Base-by-base conservation (phyloP, 2,888 invertebrate species). In the Dasypolia templi region DNA sequence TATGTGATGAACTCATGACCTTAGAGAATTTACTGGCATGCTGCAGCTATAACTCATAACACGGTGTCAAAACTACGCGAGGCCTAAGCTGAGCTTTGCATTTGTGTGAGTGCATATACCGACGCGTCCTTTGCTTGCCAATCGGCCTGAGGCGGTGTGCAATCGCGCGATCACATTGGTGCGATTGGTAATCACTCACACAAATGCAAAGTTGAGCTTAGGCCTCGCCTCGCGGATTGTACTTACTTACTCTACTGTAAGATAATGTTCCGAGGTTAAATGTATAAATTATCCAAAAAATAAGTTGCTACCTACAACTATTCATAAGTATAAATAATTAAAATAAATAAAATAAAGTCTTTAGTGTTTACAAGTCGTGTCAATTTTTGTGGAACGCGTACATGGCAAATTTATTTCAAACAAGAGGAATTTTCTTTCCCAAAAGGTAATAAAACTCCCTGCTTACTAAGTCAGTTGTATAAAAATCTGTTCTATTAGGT, bases 1-100 rank as follows among this genome's bases (percentile, higher is more conserved):
- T 67, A 69, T 58, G 74, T 32, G 69, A 67, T 53, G 66, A 49
- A 53, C 62, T 32, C 75, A 67, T 53, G 66, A 49, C 58, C 62
- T 70, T 75, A 75, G 70, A 55, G 53, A 55, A 64, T 39, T 32
- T 35, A 67, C 32, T 59, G 42, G 70, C 42, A 51, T 61, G 49
- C 22, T 39, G 55, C 35, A n/a, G 32, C 49, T 39, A 56, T 26
- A n/a, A 77, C 49, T 67, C 53, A 62, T 35, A 46, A 29, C 39
- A 17, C 11, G 7, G 22, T 29, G 42, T 9, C 61, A 49, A 46
- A 65, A 46, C n/a, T n/a, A n/a, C n/a, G n/a, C n/a, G n/a, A n/a
- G n/a, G n/a, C n/a, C n/a, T n/a, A n/a, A n/a, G n/a, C n/a, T n/a
- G n/a, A n/a, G n/a, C n/a, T n/a, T n/a, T n/a, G n/a, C n/a, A n/a